Evolutionary conservation across 2,113 vertebrate genomes (phyloP), one percentile per base, ranked within the genome.

Genomic region (Etheostoma cragini): DNA sequence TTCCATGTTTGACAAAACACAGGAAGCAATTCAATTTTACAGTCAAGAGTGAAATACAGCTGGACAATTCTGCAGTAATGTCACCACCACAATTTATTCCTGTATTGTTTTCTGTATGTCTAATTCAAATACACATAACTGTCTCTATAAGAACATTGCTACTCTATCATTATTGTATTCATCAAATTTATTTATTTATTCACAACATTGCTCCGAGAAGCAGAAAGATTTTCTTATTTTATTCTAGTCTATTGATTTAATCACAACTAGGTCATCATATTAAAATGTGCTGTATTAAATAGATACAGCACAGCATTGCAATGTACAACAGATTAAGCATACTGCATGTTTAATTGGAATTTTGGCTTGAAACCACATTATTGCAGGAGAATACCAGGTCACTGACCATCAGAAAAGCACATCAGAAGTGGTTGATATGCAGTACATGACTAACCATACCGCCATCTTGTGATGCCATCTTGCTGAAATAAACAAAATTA

Each of bases 381-480:
- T 21, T 50, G 14, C 19, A 45, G 54, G 11, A 54, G 15, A 58
- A 46, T 38, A 21, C 45, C 5, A 67, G 14, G 1, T 56, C 49
- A 53, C n/a, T 62, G 11, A 11, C 56, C 49, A 19, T 46, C 69
- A 68, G 15, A 56, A 50, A 56, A 52, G 11, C 2, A 19, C 42
- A 38, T 46, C 3, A 69, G 58, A 73, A 24, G 24, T 8, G 19
- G n/a, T n/a, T 22, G 30, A 77, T 16, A 22, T 61, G 30, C 12
- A 47, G 24, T 8, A 54, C 57, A 46, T 62, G 26, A 78, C 70
- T 68, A 69, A 80, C 78, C 46, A 85, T 50, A 87, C 82, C 87
- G 85, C 83, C 86, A 88, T 82, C 85, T 89, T 80, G 84, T 86
- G 81, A 89, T 56, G n/a, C 5, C 17, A 54, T 38, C 21, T 13